Base-by-base conservation (phyloP, 2,113 vertebrate species). In the Nibea coibor region DNA sequence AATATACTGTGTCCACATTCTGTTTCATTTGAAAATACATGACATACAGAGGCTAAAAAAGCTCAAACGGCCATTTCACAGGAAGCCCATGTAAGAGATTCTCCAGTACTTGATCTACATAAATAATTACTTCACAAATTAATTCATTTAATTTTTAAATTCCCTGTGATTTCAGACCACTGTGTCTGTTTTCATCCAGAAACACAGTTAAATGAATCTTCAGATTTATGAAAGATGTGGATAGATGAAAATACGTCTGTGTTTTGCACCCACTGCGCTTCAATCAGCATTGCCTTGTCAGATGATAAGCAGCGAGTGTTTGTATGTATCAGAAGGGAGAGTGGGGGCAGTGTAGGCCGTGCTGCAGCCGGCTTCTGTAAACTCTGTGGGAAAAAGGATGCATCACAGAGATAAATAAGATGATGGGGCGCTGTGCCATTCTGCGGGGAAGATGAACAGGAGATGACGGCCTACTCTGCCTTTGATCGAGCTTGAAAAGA, bases 401-500 rank as follows among this genome's bases (percentile, higher is more conserved):
- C 59, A 68, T 75, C 47, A 19, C 61, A 47, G n/a, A 80, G 77
- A 84, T 82, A 72, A 80, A 78, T 69, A 84, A 87, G 77, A 85
- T 67, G 56, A 83, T 65, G 31, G 66, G 72, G 47, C 68, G 43
- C 31, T 19, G 47, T 48, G 57, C 17, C 35, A 48, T 76, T 78
- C 65, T 64, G 43, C 17, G 26, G 28, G 35, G 74, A 58, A 47
- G 68, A 80, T 59, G 42, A 69, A 59, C 68, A 64, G 62, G 56
- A 43, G 53, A 80, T 68, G 67, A 42, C 12, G 22, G 17, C 45
- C 59, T 17, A 3, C 31, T 71, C 59, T 75, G 63, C 47, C 72
- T 88, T 82, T 90, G 71, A 90, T 83, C 48, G 58, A 61, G 64
- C 63, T 56, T 51, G 43, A 86, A 76, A 63, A n/a, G 65, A 79